These are phyloP conservation scores for Polypterus bichir DNA, from an alignment of 2,113 vertebrate species.

Conservation along the genomic window DNA sequence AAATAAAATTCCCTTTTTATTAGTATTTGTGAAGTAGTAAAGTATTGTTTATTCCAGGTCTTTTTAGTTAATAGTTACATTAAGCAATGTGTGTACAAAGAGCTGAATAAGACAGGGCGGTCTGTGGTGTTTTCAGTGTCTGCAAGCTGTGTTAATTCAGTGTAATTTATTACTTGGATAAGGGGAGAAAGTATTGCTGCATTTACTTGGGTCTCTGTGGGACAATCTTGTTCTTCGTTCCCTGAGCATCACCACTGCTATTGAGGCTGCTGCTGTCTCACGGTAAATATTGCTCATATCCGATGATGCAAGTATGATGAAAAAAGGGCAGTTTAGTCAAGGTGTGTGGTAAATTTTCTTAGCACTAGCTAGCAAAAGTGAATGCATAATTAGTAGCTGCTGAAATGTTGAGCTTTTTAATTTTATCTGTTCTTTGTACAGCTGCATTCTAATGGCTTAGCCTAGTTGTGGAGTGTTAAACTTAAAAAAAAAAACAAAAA, in stretches of 20 bases:
- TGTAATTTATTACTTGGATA: slow-evolving; percentile 43
- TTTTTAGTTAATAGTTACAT: slow-evolving; percentile 55
- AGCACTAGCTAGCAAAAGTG: not conserved
- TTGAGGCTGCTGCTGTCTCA: slow-evolving; percentile 4
- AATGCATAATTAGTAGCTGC: too few species aligned
- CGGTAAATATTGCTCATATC: slow-evolving; percentile 16
- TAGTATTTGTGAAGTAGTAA: too few species aligned
- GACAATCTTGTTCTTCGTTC: slow-evolving; percentile 20
- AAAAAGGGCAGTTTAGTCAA: slow-evolving; percentile 23
- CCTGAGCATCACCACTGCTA: slow-evolving; percentile 3
- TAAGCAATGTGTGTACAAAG: slow-evolving; percentile 35
- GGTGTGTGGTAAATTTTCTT: not conserved
- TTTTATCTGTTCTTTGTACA: too few species aligned
- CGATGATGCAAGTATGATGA: slow-evolving; percentile 46
- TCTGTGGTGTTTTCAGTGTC: slow-evolving; percentile 17
- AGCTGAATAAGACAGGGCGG: slow-evolving; percentile 1
- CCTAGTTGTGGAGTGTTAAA: too few species aligned
- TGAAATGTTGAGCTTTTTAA: too few species aligned
- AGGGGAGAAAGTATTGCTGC: slow-evolving; percentile 29
- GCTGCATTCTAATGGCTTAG: too few species aligned
- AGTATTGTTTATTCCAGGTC: slow-evolving; percentile 27
- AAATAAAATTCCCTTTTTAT: too few species aligned
- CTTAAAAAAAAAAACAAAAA: too few species aligned
- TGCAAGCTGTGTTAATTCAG: slow-evolving; percentile 50
- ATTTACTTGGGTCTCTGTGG: slow-evolving; percentile 36